Evolutionary conservation across 2,888 invertebrate genomes (phyloP), one percentile per base, ranked within the genome.

Genomic region (Eupithecia exiguata): DNA sequence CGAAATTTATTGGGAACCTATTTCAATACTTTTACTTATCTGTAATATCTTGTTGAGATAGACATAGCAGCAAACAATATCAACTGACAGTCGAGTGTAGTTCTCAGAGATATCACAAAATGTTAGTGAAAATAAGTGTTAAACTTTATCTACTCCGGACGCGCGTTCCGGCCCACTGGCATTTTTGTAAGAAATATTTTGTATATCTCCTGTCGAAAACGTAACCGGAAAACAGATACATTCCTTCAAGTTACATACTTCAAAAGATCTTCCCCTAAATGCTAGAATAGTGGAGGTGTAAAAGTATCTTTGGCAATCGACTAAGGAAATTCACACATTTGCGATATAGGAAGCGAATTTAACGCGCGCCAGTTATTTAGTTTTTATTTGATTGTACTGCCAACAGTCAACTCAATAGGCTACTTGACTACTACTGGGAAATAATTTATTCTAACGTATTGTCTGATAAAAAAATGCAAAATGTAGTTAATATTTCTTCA

Each of bases 311-410:
- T 71, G 71, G 71, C 61, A 67, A 67, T 43, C 40, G 65, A 43
- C 35, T 53, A 35, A 67, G 67, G 67, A 67, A 71, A 71, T 38
- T 69, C 53, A 58, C 67, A 71, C 71, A 67, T 67, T 71, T 18
- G 25, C 5, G 21, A 36, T 53, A 14, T 36, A 46, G 0, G 36
- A 16, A 53, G 58, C 1, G 53, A 53, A 38, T 58, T 58, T 58
- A 69, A 38, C 69, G 36, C 58, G 69, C 69, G 58, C 69, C 38
- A 58, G 58, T 58, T 69, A 58, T 61, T 69, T 21, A 25, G 69
- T 21, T 69, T 58, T 69, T 69, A 38, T 69, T 65, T n/a, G 30
- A 30, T 30, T 30, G 4, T 30, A 30, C 30, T 30, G 30, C 4
- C 30, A 30, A 4, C 30, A 30, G 30, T 30, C n/a, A n/a, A n/a